Evolutionary conservation across 2,888 invertebrate species (phyloP).

Genomic region (Hartigia nigra): DNA sequence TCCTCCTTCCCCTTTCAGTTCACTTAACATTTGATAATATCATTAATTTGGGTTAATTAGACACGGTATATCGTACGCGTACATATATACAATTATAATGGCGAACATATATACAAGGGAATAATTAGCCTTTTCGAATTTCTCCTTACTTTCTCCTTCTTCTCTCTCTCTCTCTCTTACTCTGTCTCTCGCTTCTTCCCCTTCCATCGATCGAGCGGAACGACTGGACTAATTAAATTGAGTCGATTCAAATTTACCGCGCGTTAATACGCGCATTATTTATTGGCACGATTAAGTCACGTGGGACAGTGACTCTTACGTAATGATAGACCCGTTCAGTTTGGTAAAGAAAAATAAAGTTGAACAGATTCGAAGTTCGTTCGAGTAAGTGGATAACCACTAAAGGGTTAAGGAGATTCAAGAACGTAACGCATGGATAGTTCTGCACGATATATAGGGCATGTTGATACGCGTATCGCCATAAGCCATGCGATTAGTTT

Average conservation of each 20-base stretch:
- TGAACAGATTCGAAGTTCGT: too few species aligned
- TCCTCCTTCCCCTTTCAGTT: background rate
- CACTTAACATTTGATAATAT: background rate
- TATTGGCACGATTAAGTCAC: background rate
- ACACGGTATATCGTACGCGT: background rate
- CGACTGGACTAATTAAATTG: background rate
- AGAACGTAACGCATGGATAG: background rate
- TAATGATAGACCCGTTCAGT: background rate
- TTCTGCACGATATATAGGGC: background rate
- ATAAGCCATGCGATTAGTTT: background rate
- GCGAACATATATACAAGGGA: too few species aligned
- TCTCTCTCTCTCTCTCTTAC: background rate
- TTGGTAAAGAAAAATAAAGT: background rate
- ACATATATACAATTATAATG: too few species aligned
- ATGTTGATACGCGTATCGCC: background rate
- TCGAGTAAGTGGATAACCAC: background rate
- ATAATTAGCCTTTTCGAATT: background rate
- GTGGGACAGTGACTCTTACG: background rate
- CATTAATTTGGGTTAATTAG: background rate
- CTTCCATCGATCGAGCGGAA: background rate
- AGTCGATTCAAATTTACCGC: background rate
- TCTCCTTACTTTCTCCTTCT: background rate
- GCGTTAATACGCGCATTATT: background rate
- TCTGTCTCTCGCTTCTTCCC: background rate
- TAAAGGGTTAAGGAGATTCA: background rate